These are phyloP conservation scores for Ophion ventricosus DNA, from an alignment of 2,888 invertebrate species.

Conservation along the genomic window DNA sequence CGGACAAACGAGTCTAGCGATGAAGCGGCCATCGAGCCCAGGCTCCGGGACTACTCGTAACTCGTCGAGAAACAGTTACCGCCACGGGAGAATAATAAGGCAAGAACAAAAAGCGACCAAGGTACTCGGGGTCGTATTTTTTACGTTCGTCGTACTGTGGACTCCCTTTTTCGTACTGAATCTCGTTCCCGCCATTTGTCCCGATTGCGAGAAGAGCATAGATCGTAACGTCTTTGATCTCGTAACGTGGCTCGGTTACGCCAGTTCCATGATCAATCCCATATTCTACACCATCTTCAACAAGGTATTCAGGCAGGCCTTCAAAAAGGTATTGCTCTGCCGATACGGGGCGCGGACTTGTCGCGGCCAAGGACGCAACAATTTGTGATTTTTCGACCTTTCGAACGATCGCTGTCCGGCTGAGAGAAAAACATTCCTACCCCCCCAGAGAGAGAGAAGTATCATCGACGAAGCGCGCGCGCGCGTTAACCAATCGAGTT, in stretches of 20 bases:
- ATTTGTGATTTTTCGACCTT: not conserved
- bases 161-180: constrained; percentile 97
- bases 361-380: not conserved
- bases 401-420: no score
- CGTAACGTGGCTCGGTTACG: constrained; percentile 96
- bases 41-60: not conserved
- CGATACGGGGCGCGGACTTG: constrained; percentile 87
- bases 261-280: constrained; percentile 97
- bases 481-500: not conserved
- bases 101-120: constrained; percentile 98
- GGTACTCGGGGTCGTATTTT: constrained; percentile 96
- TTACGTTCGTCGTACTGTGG: constrained; percentile 97
- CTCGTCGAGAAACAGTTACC: constrained; percentile 89
- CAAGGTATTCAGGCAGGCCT: constrained; percentile 95
- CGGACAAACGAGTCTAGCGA: constrained; percentile 74
- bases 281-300: constrained; percentile 98
- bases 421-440: no score
- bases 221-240: constrained; percentile 92
- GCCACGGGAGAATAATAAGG: constrained; percentile 92
- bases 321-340: constrained; percentile 93
- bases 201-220: constrained; percentile 90
- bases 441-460: not conserved
- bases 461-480: not conserved
- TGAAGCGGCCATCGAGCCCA: constrained; percentile 23
- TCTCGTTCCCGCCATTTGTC: constrained; percentile 92